Percentiles rank a stretch among this genome's conserved stretches.
Conservation (phyloP, 2,888 invertebrate genomes). For the Cerastoderma edule region DNA sequence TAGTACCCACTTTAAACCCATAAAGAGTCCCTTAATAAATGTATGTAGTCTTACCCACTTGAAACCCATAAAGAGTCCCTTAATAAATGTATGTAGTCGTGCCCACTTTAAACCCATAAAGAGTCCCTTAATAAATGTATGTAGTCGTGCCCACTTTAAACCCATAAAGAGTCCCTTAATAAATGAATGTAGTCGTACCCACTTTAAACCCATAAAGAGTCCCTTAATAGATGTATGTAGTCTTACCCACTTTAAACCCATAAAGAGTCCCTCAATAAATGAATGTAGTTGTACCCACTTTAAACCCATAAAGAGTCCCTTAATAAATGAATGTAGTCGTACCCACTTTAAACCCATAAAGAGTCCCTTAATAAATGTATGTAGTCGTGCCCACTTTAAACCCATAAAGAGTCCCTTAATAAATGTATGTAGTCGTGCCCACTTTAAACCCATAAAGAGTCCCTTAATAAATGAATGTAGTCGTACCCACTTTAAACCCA, state of each 20-base stretch:
- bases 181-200: constrained; percentile 92
- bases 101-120: too few species aligned
- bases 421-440: constrained; percentile 92
- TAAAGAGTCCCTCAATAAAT: constrained; percentile 94
- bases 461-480: constrained; percentile 94
- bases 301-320: constrained; percentile 92
- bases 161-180: constrained; percentile 92
- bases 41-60: constrained; percentile 88
- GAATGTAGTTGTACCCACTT: too few species aligned
- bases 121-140: constrained; percentile 95
- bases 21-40: constrained; percentile 94
- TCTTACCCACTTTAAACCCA: too few species aligned
- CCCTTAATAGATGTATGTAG: constrained; percentile 94
- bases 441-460: constrained; percentile 91
- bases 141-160: too few species aligned
- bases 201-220: constrained; percentile 91
- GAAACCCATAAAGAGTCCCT: constrained; percentile 94
- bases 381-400: too few species aligned
- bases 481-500: too few species aligned
- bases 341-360: too few species aligned
- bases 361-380: constrained; percentile 95
- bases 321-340: constrained; percentile 92
- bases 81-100: constrained; percentile 92
- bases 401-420: constrained; percentile 92
- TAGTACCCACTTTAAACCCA: too few species aligned